Conservation (phyloP, 2,113 vertebrate genomes). For the Bubo blakistoni region DNA sequence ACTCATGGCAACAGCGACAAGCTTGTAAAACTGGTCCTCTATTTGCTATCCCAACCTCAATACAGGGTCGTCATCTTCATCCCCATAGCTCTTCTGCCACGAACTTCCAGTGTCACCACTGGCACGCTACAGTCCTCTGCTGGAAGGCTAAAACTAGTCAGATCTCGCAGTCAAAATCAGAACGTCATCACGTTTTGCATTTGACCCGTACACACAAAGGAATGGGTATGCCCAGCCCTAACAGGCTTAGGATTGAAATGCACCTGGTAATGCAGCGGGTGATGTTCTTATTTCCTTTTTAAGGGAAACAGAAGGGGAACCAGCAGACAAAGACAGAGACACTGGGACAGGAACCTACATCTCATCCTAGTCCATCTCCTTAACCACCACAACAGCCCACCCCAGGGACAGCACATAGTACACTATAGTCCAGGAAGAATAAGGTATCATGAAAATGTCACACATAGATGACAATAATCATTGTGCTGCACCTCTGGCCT, state of each 20-base stretch:
- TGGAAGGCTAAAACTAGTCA: neutral
- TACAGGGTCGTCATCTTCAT: neutral
- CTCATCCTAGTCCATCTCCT: neutral
- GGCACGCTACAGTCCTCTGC: neutral
- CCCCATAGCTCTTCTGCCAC: rapidly evolving
- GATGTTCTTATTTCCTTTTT: neutral
- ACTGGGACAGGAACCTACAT: neutral
- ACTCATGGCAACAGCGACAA: neutral
- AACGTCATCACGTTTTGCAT: neutral
- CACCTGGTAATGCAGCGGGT: rapidly evolving
- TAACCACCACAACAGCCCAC: neutral
- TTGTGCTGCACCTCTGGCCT: neutral
- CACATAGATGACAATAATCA: rapidly evolving
- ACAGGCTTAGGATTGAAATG: neutral
- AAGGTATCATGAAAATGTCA: neutral
- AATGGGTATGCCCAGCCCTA: rapidly evolving
- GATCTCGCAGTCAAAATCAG: neutral
- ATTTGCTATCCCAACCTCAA: rapidly evolving
- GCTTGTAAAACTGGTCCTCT: neutral
- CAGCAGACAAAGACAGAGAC: neutral
- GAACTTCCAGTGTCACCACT: neutral
- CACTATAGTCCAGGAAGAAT: neutral
- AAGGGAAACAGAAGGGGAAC: neutral
- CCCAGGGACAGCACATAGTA: neutral
- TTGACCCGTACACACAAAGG: neutral